Base-by-base conservation (phyloP, 2,113 vertebrate species). In the Panthera leo region DNA sequence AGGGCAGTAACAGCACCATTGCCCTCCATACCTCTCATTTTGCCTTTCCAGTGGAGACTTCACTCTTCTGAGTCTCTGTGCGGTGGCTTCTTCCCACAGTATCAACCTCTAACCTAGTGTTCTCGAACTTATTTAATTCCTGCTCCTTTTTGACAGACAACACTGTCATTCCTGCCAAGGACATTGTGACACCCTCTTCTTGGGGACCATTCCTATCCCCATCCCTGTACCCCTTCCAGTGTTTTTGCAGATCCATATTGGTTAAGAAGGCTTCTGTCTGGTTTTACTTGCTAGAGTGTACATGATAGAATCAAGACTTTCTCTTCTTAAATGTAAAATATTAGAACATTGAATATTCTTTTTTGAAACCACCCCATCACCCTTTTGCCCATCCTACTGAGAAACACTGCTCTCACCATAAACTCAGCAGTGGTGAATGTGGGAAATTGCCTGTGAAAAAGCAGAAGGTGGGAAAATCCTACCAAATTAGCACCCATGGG, bases 121-220 rank as follows among this genome's bases (percentile, higher is more conserved):
- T 67, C 85, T 39, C 90, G 73, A 90, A 21, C 67, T 85, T 95
- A 25, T 70, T 67, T 85, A 42, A 70, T 58, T 89, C 29, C 55
- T 82, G 48, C 34, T 85, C 55, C 58, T 70, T 86, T 83, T 18
- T 78, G n/a, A 80, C 16, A 68, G 61, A 86, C 19, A 55, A 92
- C 45, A 95, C 58, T 84, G 58, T 87, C 45, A 45, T 18, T 95
- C 48, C 61, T 53, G 23, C 85, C 58, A 90, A 95, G 85, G 71
- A 91, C 8, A n/a, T 34, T 71, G 8, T 70, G 76, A 63, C 13
- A 83, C 12, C 21, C 5, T 73, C 29, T 53, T 21, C 53, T 48
- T 31, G 11, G 34, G 14, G 65, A n/a, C 16, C 53, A 4, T 5
- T 67, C 42, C 48, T 27, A 7, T 71, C 48, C 55, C 7, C n/a